Evolutionary conservation across 2,113 vertebrate genomes (phyloP).

Genomic region (Coturnix japonica): DNA sequence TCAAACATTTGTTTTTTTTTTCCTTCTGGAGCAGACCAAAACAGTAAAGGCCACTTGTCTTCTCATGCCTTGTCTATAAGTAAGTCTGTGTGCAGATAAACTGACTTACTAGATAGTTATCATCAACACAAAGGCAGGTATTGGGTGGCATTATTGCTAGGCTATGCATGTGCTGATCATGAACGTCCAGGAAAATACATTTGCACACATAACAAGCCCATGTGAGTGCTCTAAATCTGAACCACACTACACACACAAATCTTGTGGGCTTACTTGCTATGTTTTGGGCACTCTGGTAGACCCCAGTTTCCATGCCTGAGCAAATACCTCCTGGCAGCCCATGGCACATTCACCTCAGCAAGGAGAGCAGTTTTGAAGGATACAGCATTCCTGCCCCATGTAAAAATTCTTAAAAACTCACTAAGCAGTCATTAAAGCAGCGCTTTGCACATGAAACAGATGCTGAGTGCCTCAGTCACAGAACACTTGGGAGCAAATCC

Average conservation of each 20-base stretch:
- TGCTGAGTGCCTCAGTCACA: neutral
- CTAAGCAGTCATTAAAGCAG: neutral
- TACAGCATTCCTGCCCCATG: no score
- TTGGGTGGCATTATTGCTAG: neutral
- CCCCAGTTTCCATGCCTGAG: neutral
- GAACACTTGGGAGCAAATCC: neutral
- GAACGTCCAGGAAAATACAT: neutral
- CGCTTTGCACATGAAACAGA: neutral
- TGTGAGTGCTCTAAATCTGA: neutral
- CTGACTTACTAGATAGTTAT: neutral
- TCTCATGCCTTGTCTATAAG: neutral
- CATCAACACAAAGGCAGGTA: neutral
- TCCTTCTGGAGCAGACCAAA: neutral
- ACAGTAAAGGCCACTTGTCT: neutral
- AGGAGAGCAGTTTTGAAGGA: neutral
- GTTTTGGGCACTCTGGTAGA: neutral
- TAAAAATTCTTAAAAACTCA: neutral
- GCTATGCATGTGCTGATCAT: neutral
- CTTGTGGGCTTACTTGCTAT: neutral
- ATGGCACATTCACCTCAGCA: neutral
- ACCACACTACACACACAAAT: neutral
- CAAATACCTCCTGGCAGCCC: neutral
- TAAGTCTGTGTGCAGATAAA: neutral
- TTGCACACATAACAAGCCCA: neutral
- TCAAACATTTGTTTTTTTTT: neutral